A percentile compares a stretch with the other conserved stretches of the same genome.
phyloP scores from a whole-genome alignment of 2,888 invertebrate species.

The Erynnis tages region DNA sequence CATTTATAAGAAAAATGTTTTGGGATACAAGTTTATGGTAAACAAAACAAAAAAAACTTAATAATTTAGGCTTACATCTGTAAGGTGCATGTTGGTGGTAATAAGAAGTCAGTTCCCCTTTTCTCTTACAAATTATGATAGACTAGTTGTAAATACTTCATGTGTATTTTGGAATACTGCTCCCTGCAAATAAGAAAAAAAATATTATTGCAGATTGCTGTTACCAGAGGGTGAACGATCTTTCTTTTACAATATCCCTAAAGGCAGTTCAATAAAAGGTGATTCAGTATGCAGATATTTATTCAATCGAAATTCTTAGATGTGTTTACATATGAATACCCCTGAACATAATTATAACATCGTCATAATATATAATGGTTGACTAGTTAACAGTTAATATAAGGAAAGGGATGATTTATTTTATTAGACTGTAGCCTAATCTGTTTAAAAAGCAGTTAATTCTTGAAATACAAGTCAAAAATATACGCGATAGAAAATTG shows the following conservation, averaged over 20 bases:
- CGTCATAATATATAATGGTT: conserved; percentile 72
- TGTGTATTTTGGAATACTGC: conserved; percentile 80
- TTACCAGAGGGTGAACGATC: conserved; percentile 19
- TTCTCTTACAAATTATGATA: conserved; percentile 73
- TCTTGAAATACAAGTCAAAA: too few species aligned
- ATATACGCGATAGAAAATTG: too few species aligned
- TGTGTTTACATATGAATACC: conserved; percentile 72
- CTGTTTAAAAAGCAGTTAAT: too few species aligned
- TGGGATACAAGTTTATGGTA: conserved; percentile 35
- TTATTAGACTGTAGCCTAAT: too few species aligned
- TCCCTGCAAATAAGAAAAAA: conserved; percentile 72
- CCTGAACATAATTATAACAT: conserved; percentile 54
- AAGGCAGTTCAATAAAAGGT: conserved; percentile 54
- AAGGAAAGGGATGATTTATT: too few species aligned
- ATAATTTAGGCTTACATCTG: conserved; percentile 67
- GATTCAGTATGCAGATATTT: conserved; percentile 69
- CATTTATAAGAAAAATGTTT: conserved; percentile 35
- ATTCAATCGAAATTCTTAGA: conserved; percentile 69
- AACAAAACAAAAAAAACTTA: conserved; percentile 51
- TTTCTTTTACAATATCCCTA: conserved; percentile 28
- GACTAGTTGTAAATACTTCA: conserved; percentile 75
- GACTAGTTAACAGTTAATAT: conserved; percentile 54
- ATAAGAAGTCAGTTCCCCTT: conserved; percentile 67
- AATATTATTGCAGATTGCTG: conserved; percentile 31
- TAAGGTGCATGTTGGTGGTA: conserved; percentile 63